Evolutionary conservation across 2,797 vertebrate genomes (phyloP).

Genomic region (Sebastes itinus): DNA sequence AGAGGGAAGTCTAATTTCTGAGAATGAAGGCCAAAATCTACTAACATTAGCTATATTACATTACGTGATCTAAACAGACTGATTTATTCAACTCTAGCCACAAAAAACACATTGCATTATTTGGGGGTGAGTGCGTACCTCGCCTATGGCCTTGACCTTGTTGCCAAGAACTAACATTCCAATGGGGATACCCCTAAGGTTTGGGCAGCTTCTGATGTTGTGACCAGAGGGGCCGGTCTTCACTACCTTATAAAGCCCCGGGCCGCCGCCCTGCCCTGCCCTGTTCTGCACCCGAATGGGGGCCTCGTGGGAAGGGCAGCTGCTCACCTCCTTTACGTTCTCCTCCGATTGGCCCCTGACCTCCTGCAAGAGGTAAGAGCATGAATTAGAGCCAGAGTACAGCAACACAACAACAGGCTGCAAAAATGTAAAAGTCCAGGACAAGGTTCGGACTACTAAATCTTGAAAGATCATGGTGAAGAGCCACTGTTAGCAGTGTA

Average conservation of each 20-base stretch:
- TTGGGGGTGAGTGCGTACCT: conserved; percentile 88
- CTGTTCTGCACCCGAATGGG: conserved; percentile 90
- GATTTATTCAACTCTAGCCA: conserved; percentile 85
- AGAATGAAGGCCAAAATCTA: conserved; percentile 62
- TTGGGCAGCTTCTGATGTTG: conserved; percentile 99
- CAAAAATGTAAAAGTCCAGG: conserved; percentile 7
- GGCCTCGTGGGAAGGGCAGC: conserved; percentile 93
- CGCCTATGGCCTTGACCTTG: conserved; percentile 99
- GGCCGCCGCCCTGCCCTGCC: conserved; percentile 94
- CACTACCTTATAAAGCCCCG: conserved; percentile 99
- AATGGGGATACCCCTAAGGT: conserved; percentile 99
- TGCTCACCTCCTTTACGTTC: conserved; percentile 95
- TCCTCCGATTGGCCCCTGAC: conserved; percentile 93
- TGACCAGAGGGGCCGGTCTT: conserved; percentile 99
- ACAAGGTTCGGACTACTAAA: background rate
- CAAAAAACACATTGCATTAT: conserved; percentile 83
- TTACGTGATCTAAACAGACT: conserved; percentile 70
- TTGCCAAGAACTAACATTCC: conserved; percentile 99
- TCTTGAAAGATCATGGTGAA: background rate
- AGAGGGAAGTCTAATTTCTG: conserved; percentile 31
- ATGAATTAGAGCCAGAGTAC: conserved; percentile 65
- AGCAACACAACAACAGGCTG: conserved; percentile 7
- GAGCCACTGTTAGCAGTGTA: background rate
- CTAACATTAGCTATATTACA: conserved; percentile 50
- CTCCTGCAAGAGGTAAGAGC: conserved; percentile 90